Percentiles rank a stretch among this genome's conserved stretches.
Conservation (phyloP, 2,888 invertebrate species). For the Margaritifera margaritifera region DNA sequence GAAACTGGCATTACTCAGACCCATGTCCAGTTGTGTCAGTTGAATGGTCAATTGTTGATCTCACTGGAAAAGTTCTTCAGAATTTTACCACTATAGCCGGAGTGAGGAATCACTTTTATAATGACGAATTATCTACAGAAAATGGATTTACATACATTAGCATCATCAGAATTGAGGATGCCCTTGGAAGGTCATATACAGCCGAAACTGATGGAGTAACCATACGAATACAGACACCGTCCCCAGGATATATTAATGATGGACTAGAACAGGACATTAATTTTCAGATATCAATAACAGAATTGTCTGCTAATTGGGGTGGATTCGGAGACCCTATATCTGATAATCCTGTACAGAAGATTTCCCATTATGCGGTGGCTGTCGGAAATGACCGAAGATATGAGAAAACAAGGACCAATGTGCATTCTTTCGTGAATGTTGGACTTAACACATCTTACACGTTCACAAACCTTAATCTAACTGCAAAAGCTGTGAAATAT, state of each 20-base stretch:
- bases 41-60: slow-evolving; percentile 41
- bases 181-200: slow-evolving; percentile 35
- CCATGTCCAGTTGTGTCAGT: slow-evolving; percentile 43
- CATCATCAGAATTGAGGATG: slow-evolving; percentile 40
- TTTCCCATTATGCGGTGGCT: slow-evolving; percentile 53
- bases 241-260: slow-evolving; percentile 51
- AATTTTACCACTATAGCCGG: slow-evolving; percentile 27
- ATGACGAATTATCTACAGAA: slow-evolving; percentile 44
- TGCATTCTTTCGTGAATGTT: slow-evolving; percentile 52
- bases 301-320: slow-evolving; percentile 53
- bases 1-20: slow-evolving; percentile 50
- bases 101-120: slow-evolving; percentile 29
- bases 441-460: slow-evolving; percentile 51
- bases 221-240: slow-evolving; percentile 49
- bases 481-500: slow-evolving; percentile 44
- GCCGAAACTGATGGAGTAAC: slow-evolving; percentile 49
- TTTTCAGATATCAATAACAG: slow-evolving; percentile 39
- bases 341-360: slow-evolving; percentile 39
- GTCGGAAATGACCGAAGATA: slow-evolving; percentile 56
- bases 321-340: slow-evolving; percentile 42
- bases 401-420: slow-evolving; percentile 46
- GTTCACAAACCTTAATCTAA: slow-evolving; percentile 47
- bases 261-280: slow-evolving; percentile 46
- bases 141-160: slow-evolving; percentile 50
- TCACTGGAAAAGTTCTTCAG: slow-evolving; percentile 39